Conservation (phyloP, 1,140 invertebrate genomes). For the Lerema accius region DNA sequence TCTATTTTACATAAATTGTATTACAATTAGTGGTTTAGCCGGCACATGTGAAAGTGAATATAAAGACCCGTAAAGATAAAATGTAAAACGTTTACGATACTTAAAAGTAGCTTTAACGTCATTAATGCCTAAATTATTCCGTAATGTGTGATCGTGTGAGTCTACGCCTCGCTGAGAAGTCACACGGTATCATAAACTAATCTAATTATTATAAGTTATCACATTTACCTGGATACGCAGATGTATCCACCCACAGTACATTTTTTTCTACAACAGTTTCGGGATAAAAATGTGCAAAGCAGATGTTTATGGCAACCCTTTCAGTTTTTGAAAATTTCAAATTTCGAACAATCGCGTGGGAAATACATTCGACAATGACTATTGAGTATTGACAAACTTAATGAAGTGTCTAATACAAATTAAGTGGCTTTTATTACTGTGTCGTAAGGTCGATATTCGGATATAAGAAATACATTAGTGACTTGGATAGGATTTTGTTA, state of each 20-base stretch:
- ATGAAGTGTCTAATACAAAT: neutral
- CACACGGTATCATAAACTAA: conserved; percentile 12
- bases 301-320: conserved; percentile 46
- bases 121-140: conserved; percentile 6
- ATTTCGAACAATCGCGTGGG: conserved; percentile 51
- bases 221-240: conserved; percentile 11
- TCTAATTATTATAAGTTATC: conserved; percentile 22
- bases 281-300: conserved; percentile 19
- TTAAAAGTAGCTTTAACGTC: conserved; percentile 10
- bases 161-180: conserved; percentile 8
- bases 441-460: conserved; percentile 34
- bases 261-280: conserved; percentile 14
- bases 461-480: neutral
- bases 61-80: neutral
- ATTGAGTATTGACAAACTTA: conserved; percentile 34
- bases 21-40: neutral
- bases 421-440: conserved; percentile 1
- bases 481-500: conserved; percentile 19
- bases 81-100: conserved; percentile 8
- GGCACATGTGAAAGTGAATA: neutral
- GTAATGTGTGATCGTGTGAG: conserved; percentile 19
- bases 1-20: neutral
- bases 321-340: conserved; percentile 37
- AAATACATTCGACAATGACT: conserved; percentile 43
- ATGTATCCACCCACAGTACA: neutral